Conservation (phyloP, 35 echinoderm and acorn worm species). For the Holothuria glaberrima region DNA sequence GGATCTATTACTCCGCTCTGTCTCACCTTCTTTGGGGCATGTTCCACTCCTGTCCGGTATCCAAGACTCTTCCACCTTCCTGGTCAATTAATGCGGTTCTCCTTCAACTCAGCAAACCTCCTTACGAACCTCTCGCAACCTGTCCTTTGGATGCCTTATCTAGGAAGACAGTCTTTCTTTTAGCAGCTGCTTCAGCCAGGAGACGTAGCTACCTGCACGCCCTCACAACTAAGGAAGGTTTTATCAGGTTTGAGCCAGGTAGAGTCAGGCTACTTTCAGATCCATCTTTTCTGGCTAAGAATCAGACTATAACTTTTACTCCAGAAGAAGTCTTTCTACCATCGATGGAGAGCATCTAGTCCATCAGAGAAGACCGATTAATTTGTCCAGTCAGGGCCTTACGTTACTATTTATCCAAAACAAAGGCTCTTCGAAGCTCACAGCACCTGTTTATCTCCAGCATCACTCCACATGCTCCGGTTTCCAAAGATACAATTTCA, state of each 20-base stretch:
- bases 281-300: background rate
- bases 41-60: too few relatives aligned
- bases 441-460: background rate
- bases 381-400: background rate
- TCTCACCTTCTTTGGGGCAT: too few relatives aligned
- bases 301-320: background rate
- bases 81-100: too few relatives aligned
- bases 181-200: background rate
- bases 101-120: too few relatives aligned
- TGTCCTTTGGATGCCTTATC: too few relatives aligned
- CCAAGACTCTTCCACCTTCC: too few relatives aligned
- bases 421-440: background rate
- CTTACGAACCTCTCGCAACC: too few relatives aligned
- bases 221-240: background rate
- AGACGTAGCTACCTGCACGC: background rate
- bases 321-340: background rate
- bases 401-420: background rate
- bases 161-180: background rate
- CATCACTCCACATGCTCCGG: background rate
- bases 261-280: background rate
- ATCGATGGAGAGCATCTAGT: background rate
- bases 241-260: too few relatives aligned
- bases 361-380: background rate
- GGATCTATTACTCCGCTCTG: too few relatives aligned
- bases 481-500: background rate